These are phyloP conservation scores for Palythoa caribaeorum DNA, from an alignment of 92 coral and sea anemone genomes.

Conservation along the genomic window DNA sequence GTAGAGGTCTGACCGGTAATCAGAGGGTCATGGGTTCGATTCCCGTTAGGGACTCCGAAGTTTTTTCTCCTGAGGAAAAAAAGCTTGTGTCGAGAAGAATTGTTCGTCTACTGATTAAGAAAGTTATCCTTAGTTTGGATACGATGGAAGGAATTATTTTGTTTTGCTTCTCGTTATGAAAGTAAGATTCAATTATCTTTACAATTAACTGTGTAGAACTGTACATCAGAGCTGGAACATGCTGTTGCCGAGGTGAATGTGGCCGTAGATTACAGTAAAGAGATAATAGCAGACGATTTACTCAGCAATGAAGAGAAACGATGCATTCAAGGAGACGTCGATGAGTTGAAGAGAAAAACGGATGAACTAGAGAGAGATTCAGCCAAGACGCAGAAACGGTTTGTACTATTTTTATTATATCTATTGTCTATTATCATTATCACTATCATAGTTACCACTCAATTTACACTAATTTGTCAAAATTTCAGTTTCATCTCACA, in stretches of 20 bases:
- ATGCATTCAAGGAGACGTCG: constrained; percentile 27
- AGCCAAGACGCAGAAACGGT: constrained; percentile 25
- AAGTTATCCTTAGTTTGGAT: too few species aligned
- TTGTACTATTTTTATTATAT: not conserved
- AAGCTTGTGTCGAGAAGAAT: too few species aligned
- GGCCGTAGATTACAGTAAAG: constrained; percentile 29
- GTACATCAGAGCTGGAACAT: constrained; percentile 12
- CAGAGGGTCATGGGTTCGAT: too few species aligned
- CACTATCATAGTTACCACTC: too few species aligned
- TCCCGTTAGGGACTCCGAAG: too few species aligned
- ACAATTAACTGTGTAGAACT: constrained; percentile 6
- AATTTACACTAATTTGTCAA: too few species aligned
- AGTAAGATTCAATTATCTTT: not conserved
- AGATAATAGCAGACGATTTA: constrained; percentile 18
- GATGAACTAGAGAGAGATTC: constrained; percentile 5
- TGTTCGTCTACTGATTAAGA: not conserved
- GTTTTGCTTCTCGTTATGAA: not conserved
- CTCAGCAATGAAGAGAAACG: constrained; percentile 30
- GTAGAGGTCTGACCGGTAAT: too few species aligned
- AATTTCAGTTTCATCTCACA: too few species aligned
- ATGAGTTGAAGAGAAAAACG: not conserved
- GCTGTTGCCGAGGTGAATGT: constrained; percentile 1
- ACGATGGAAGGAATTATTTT: too few species aligned
- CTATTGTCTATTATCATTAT: too few species aligned
- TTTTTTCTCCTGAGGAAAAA: too few species aligned